Conservation (phyloP, 2,888 invertebrate species). For the Nymphalis urticae region DNA sequence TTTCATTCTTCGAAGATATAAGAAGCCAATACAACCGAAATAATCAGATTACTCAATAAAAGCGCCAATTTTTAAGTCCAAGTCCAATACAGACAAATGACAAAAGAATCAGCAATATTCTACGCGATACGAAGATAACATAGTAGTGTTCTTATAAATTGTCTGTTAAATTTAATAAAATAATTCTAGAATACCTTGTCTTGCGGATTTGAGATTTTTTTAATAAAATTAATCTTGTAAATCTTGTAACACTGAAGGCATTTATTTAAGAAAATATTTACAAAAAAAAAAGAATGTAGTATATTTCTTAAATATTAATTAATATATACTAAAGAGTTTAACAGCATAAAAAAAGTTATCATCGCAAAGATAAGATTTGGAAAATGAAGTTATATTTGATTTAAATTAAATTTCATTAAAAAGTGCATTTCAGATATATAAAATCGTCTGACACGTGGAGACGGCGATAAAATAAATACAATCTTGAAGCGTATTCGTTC, state of each 20-base stretch:
- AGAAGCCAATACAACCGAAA: neutral
- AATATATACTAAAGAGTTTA: too few relatives aligned
- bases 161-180: too few relatives aligned
- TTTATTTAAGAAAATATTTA: too few relatives aligned
- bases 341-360: too few relatives aligned
- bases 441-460: constrained; percentile 26
- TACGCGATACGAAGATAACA: too few relatives aligned
- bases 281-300: too few relatives aligned
- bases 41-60: constrained; percentile 2
- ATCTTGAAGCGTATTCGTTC: constrained; percentile 25
- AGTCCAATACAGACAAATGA: neutral
- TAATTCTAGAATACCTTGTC: too few relatives aligned
- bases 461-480: constrained; percentile 35
- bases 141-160: too few relatives aligned
- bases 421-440: constrained; percentile 1
- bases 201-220: neutral
- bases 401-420: neutral
- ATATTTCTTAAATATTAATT: too few relatives aligned
- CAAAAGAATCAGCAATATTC: neutral
- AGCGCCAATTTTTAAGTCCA: neutral
- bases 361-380: neutral
- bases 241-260: too few relatives aligned
- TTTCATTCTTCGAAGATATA: constrained; percentile 4
- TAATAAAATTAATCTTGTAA: neutral
- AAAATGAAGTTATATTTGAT: neutral